phyloP scores from a whole-genome alignment of 1,140 invertebrate genomes.

The Zaprionus africanus region DNA sequence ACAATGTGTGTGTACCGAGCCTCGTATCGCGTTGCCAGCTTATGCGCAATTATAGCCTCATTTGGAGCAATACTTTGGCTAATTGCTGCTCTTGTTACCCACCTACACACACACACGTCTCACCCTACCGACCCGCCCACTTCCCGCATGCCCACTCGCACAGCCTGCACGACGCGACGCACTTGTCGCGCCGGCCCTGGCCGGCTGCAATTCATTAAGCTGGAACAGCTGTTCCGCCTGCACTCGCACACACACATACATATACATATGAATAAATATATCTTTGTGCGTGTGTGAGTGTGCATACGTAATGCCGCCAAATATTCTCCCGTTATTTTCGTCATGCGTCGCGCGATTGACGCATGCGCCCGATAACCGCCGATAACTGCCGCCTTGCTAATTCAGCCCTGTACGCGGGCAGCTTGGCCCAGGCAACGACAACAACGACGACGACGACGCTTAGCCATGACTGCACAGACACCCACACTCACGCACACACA shows the following conservation, averaged over 20 bases:
- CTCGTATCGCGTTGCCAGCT: neutral
- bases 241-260: constrained; percentile 11
- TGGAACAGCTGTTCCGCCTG: constrained; percentile 55
- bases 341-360: constrained; percentile 4
- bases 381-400: neutral
- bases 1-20: neutral
- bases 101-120: too few relatives aligned
- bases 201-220: constrained; percentile 35
- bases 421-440: neutral
- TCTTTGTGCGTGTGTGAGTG: neutral
- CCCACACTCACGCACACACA: neutral
- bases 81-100: neutral
- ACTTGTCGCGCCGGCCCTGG: constrained; percentile 16
- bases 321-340: constrained; percentile 21
- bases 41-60: neutral
- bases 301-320: constrained; percentile 10
- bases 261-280: neutral
- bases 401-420: neutral
- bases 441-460: too few relatives aligned
- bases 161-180: neutral
- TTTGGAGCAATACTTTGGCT: constrained; percentile 2
- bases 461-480: neutral
- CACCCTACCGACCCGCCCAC: neutral
- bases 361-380: constrained; percentile 23
- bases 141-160: neutral